Evolutionary conservation across 2,797 vertebrate genomes (phyloP).

Genomic region (Crotalus adamanteus): DNA sequence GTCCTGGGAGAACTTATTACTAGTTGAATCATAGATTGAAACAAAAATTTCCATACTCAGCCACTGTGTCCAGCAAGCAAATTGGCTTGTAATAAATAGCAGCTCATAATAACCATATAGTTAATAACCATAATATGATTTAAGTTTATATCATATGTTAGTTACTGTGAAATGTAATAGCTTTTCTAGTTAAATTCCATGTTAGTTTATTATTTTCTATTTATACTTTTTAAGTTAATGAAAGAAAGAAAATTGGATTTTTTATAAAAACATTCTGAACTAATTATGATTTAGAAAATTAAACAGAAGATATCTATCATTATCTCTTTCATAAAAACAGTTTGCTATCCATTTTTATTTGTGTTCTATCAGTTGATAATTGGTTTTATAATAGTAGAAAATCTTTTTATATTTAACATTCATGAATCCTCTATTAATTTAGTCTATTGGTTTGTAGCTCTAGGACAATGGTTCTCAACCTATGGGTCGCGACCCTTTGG

Average conservation of each 20-base stretch:
- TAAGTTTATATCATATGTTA: neutral
- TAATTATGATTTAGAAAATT: conserved; percentile 5
- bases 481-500: too few relatives aligned
- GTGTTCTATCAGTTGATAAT: conserved; percentile 50
- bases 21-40: neutral
- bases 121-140: neutral
- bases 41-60: neutral
- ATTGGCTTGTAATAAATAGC: neutral
- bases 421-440: conserved; percentile 41
- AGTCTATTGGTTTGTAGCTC: conserved; percentile 40
- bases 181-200: neutral
- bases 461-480: neutral
- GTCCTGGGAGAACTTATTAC: neutral
- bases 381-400: conserved; percentile 51
- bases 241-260: conserved; percentile 18
- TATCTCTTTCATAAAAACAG: conserved; percentile 34
- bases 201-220: neutral
- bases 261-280: neutral
- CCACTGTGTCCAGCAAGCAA: neutral
- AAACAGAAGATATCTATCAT: neutral
- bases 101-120: neutral
- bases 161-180: neutral
- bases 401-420: conserved; percentile 47
- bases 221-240: conserved; percentile 18
- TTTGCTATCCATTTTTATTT: neutral